phyloP scores from a whole-genome alignment of 1,140 invertebrate genomes.

The Drosophila chauvacae region DNA sequence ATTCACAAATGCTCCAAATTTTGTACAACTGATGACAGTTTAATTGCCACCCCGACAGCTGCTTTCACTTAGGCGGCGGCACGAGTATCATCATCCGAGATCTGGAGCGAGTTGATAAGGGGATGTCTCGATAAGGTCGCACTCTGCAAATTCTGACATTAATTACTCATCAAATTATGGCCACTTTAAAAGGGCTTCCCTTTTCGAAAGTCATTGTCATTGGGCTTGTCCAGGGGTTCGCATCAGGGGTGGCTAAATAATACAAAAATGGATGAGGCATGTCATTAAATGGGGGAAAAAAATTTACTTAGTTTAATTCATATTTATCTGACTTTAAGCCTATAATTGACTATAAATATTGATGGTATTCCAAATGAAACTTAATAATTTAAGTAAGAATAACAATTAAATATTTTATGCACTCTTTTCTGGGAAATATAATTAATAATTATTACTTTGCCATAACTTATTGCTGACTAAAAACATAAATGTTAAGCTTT shows the following conservation, averaged over 20 bases:
- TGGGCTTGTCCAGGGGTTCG: neutral
- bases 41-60: slow-evolving; percentile 73
- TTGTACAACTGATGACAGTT: slow-evolving; percentile 72
- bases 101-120: slow-evolving; percentile 54
- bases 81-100: slow-evolving; percentile 60
- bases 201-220: slow-evolving; percentile 54
- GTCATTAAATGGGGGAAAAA: neutral
- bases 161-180: slow-evolving; percentile 70
- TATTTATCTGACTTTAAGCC: neutral
- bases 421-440: too few relatives aligned
- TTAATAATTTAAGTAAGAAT: neutral
- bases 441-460: neutral
- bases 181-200: slow-evolving; percentile 37
- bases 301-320: neutral
- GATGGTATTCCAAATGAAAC: neutral
- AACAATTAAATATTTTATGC: neutral
- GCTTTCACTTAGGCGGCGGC: slow-evolving; percentile 63
- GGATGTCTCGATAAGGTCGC: slow-evolving; percentile 44
- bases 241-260: slow-evolving; percentile 1
- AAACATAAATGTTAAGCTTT: neutral
- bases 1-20: slow-evolving; percentile 57
- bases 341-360: neutral
- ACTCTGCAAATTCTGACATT: slow-evolving; percentile 59
- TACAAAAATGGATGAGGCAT: slow-evolving; percentile 5
- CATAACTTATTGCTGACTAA: neutral